Evolutionary conservation across 2,888 invertebrate genomes (phyloP).

Genomic region (Drymonia ruficornis): DNA sequence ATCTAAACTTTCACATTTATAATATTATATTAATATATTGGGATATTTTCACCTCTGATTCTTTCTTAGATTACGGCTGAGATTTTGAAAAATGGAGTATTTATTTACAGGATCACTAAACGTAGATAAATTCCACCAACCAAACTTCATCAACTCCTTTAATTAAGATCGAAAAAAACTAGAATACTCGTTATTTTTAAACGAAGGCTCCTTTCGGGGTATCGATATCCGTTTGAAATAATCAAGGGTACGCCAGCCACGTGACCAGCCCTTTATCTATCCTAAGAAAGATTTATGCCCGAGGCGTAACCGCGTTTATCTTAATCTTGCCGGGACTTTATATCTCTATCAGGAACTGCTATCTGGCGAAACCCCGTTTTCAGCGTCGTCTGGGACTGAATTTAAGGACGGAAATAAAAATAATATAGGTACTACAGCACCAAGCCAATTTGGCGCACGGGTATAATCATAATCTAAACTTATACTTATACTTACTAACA

Average conservation of each 20-base stretch:
- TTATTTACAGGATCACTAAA: neutral
- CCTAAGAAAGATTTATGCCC: slow-evolving; percentile 65
- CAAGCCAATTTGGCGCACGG: too few species aligned
- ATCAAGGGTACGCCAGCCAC: slow-evolving; percentile 56
- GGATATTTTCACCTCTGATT: too few species aligned
- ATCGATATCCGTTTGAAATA: slow-evolving; percentile 55
- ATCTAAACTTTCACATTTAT: too few species aligned
- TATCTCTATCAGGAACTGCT: slow-evolving; percentile 57
- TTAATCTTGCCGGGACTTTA: slow-evolving; percentile 61
- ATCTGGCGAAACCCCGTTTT: slow-evolving; percentile 26
- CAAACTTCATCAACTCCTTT: too few species aligned
- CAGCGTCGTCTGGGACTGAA: neutral
- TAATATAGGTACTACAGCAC: too few species aligned
- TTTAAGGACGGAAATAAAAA: slow-evolving; percentile 2
- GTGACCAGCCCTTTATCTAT: slow-evolving; percentile 66
- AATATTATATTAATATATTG: too few species aligned
- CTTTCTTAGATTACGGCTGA: too few species aligned
- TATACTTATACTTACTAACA: too few species aligned
- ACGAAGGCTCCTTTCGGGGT: slow-evolving; percentile 16
- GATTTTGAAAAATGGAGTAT: too few species aligned
- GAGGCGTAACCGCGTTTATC: slow-evolving; percentile 65
- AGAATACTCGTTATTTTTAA: slow-evolving; percentile 8
- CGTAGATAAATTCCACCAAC: too few species aligned
- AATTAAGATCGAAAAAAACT: neutral
- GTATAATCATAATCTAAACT: too few species aligned